A percentile compares a stretch with the other conserved stretches of the same genome.
Conservation (phyloP, 2,888 invertebrate species). For the Pediacus dermestoides region DNA sequence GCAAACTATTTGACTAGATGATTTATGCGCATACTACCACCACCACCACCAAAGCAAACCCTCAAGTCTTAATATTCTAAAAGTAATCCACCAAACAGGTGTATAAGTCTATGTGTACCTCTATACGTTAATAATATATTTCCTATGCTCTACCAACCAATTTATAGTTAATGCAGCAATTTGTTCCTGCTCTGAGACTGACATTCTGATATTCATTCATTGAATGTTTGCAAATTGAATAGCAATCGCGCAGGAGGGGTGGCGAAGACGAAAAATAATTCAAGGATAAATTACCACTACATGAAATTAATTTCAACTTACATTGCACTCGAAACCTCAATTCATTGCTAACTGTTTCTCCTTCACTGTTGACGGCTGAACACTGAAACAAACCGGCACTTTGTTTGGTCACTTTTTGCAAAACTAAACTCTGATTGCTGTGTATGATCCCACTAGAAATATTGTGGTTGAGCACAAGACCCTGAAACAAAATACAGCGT, state of each 20-base stretch:
- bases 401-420: constrained; percentile 83
- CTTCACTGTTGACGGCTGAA: constrained; percentile 82
- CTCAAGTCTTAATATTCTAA: too few species aligned
- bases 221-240: constrained; percentile 17
- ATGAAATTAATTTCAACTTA: constrained; percentile 67
- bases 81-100: too few species aligned
- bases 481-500: constrained; percentile 56
- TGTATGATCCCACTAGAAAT: constrained; percentile 83
- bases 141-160: constrained; percentile 16
- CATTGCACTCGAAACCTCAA: constrained; percentile 83
- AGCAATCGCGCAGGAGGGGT: too few species aligned
- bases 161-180: constrained; percentile 26
- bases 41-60: too few species aligned
- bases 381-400: constrained; percentile 86
- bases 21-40: too few species aligned
- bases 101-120: too few species aligned
- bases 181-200: constrained; percentile 26
- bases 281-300: too few species aligned
- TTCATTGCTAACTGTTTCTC: constrained; percentile 83
- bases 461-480: constrained; percentile 76
- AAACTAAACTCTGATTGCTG: constrained; percentile 87
- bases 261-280: too few species aligned
- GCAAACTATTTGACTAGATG: too few species aligned
- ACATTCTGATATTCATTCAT: constrained; percentile 25
- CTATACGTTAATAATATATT: too few species aligned